Evolutionary conservation across 2,797 vertebrate genomes (phyloP).

Genomic region (Oryzias sinensis): DNA sequence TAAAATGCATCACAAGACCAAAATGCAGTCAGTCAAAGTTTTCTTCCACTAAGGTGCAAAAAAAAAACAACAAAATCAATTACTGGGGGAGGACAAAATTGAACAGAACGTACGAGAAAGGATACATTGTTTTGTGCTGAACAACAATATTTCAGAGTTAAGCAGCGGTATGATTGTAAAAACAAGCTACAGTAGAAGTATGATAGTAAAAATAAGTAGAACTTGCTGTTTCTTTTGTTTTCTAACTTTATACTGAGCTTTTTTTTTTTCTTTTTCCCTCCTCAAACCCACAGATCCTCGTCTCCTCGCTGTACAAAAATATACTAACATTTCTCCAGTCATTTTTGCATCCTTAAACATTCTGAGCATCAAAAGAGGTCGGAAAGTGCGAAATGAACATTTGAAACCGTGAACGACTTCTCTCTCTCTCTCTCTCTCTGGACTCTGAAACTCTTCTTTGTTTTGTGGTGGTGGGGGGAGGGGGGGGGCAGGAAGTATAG

Average conservation of each 20-base stretch:
- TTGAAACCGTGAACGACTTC: constrained; percentile 60
- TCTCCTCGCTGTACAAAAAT: constrained; percentile 83
- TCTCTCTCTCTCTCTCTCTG: constrained; percentile 1
- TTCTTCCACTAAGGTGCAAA: constrained; percentile 77
- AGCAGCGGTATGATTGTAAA: constrained; percentile 80
- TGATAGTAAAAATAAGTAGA: constrained; percentile 81
- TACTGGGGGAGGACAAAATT: constrained; percentile 39
- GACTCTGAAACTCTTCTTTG: constrained; percentile 1
- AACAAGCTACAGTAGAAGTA: constrained; percentile 80
- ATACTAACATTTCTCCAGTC: constrained; percentile 81
- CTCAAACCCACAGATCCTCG: constrained; percentile 70
- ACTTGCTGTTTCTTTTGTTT: constrained; percentile 71
- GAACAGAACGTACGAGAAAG: constrained; percentile 69
- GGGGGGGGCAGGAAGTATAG: constrained; percentile 14
- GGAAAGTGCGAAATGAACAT: constrained; percentile 80
- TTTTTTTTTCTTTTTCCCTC: constrained; percentile 15
- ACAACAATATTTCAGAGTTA: constrained; percentile 75
- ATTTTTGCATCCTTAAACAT: constrained; percentile 81
- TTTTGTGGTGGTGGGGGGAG: constrained; percentile 4
- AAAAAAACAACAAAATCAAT: constrained; percentile 54
- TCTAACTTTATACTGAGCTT: constrained; percentile 59
- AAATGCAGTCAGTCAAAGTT: constrained; percentile 85
- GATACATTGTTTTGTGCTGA: constrained; percentile 76
- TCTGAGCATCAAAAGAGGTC: constrained; percentile 78
- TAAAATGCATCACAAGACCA: constrained; percentile 88